Evolutionary conservation across 2,797 vertebrate species (phyloP).

Genomic region (Rhinichthys osculus): DNA sequence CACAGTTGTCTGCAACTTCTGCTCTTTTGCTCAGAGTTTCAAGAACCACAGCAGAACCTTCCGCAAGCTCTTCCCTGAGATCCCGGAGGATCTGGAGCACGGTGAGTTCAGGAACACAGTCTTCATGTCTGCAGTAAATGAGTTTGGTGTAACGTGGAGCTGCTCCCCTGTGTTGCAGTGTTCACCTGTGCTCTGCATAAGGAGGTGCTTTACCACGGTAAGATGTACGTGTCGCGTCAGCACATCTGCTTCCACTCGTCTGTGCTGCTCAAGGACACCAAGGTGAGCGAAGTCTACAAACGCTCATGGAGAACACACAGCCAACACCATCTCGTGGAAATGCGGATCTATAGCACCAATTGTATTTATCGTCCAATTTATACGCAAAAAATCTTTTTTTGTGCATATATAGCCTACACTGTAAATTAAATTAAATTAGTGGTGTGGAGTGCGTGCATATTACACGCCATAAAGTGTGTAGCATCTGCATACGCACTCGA

Average conservation of each 20-base stretch:
- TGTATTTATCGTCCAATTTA: too few relatives aligned
- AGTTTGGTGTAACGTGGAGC: neutral
- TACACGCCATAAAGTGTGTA: too few relatives aligned
- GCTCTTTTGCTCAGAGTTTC: conserved; percentile 62
- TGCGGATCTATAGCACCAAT: too few relatives aligned
- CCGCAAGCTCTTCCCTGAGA: conserved; percentile 80
- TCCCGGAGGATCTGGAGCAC: conserved; percentile 74
- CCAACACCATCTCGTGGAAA: too few relatives aligned
- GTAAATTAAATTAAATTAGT: too few relatives aligned
- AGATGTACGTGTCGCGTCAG: conserved; percentile 79
- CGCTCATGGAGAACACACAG: too few relatives aligned
- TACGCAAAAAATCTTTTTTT: too few relatives aligned
- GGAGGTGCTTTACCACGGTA: conserved; percentile 85
- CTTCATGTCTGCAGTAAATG: rapidly evolving
- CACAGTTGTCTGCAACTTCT: neutral
- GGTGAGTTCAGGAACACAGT: conserved; percentile 69
- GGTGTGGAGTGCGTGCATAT: too few relatives aligned
- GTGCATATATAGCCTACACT: too few relatives aligned
- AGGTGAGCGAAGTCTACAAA: conserved; percentile 69
- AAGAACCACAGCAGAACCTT: conserved; percentile 75
- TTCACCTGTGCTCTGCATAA: conserved; percentile 85
- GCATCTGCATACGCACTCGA: too few relatives aligned
- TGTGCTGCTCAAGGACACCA: conserved; percentile 85
- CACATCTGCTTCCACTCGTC: conserved; percentile 83
- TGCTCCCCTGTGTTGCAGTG: conserved; percentile 62